Evolutionary conservation across 2,888 invertebrate species (phyloP).

Genomic region (Acrobasis repandana): DNA sequence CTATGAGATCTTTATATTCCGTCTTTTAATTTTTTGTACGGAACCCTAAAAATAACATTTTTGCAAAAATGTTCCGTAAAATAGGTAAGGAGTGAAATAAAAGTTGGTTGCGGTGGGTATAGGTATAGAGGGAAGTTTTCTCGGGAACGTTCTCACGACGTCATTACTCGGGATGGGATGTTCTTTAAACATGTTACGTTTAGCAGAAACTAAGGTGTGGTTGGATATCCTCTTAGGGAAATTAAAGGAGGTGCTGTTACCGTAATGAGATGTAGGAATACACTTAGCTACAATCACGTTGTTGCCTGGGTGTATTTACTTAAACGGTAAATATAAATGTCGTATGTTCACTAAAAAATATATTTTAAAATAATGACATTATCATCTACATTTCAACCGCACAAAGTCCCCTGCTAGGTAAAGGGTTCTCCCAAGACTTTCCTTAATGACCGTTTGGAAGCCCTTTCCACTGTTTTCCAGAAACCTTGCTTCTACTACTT

Average conservation of each 20-base stretch:
- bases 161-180: constrained; percentile 14
- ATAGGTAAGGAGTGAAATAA: background rate
- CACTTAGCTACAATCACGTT: background rate
- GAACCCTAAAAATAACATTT: background rate
- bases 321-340: background rate
- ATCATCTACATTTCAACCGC: too few species aligned
- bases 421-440: too few species aligned
- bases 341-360: too few species aligned
- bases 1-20: too few species aligned
- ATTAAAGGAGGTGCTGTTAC: constrained; percentile 24
- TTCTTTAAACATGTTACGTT: constrained; percentile 13
- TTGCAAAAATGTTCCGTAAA: background rate
- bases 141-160: background rate
- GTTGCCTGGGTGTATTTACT: background rate
- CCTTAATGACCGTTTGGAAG: too few species aligned
- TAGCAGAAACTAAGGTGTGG: constrained; percentile 13
- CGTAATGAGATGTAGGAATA: constrained; percentile 3
- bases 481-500: too few species aligned
- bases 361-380: too few species aligned
- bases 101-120: background rate
- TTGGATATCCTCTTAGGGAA: constrained; percentile 28
- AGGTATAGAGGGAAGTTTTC: background rate
- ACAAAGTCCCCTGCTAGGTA: too few species aligned
- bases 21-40: too few species aligned
- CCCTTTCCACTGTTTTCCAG: too few species aligned